A percentile compares a stretch with the other conserved stretches of the same genome.
These are phyloP conservation scores for Miniopterus natalensis DNA, from an alignment of 2,113 vertebrate species.

Conservation along the genomic window DNA sequence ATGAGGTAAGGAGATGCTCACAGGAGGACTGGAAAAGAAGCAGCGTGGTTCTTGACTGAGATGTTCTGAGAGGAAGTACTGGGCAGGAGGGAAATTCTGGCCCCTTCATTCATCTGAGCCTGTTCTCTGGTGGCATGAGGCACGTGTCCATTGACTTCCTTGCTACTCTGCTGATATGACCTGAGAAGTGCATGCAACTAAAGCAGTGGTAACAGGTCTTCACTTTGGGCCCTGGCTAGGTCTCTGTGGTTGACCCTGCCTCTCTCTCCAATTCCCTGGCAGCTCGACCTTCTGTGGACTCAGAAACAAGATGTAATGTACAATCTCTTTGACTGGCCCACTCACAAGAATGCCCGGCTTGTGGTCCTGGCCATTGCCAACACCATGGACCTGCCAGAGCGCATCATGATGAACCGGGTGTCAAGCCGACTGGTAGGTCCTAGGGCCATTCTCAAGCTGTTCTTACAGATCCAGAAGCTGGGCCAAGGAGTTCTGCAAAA, in stretches of 20 bases:
- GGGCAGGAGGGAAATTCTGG: neutral
- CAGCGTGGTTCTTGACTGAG: too few species aligned
- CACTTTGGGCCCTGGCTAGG: neutral
- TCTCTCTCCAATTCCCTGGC: neutral
- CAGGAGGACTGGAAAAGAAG: accelerated
- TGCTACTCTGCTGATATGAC: neutral
- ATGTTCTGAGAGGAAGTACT: neutral
- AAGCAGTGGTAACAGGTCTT: neutral
- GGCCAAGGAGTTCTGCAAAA: neutral
- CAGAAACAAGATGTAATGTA: constrained; percentile 98
- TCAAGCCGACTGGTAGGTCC: constrained; percentile 95
- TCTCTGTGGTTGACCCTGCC: neutral
- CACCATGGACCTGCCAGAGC: constrained; percentile 99
- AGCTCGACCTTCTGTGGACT: constrained; percentile 98
- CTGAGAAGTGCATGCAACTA: neutral
- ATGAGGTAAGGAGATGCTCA: constrained; percentile 91
- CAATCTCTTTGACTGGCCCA: constrained; percentile 98
- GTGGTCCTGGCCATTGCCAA: constrained; percentile 98
- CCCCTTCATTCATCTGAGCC: neutral
- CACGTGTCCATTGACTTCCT: neutral
- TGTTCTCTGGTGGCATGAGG: neutral
- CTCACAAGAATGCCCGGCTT: constrained; percentile 92
- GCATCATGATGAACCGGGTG: constrained; percentile 98
- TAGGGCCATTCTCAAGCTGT: constrained; percentile 22
- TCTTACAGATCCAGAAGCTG: neutral